A percentile compares a stretch with the other conserved stretches of the same genome.
These are phyloP conservation scores for Poecilia picta DNA, from an alignment of 2,797 vertebrate species.

Conservation along the genomic window DNA sequence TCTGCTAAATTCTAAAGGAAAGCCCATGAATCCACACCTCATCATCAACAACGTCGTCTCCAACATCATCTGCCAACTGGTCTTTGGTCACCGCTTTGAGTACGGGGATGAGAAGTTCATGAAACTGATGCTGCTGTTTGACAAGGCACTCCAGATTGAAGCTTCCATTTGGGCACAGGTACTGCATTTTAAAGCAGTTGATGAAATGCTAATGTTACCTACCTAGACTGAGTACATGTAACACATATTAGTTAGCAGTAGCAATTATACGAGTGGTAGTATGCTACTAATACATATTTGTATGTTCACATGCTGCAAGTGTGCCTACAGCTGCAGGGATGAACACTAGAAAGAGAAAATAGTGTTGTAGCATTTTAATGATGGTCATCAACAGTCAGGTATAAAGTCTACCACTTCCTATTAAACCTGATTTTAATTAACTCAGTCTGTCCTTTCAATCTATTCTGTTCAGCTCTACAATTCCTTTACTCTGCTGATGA, in stretches of 20 bases:
- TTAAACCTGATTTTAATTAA: background rate
- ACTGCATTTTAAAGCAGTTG: background rate
- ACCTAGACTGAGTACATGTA: too few species aligned
- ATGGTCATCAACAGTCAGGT: too few species aligned
- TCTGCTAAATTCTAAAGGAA: conserved; percentile 52
- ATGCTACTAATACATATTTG: too few species aligned
- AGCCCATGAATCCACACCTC: conserved; percentile 77
- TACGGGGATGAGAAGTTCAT: conserved; percentile 57
- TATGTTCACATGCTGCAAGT: too few species aligned
- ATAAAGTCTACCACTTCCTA: background rate
- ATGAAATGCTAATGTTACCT: background rate
- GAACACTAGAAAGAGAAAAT: too few species aligned
- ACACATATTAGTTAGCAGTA: background rate
- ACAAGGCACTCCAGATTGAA: background rate
- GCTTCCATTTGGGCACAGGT: conserved; percentile 48
- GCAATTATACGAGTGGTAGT: background rate
- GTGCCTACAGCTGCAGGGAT: too few species aligned
- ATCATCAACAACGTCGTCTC: conserved; percentile 66
- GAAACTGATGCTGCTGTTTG: conserved; percentile 14
- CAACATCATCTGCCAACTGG: conserved; percentile 82
- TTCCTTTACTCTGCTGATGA: conserved; percentile 73
- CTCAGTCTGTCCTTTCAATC: background rate
- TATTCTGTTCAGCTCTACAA: conserved; percentile 58
- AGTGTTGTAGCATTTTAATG: too few species aligned
- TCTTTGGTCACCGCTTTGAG: conserved; percentile 82